These are phyloP conservation scores for Morpho helenor DNA, from an alignment of 2,888 invertebrate species.

Conservation along the genomic window DNA sequence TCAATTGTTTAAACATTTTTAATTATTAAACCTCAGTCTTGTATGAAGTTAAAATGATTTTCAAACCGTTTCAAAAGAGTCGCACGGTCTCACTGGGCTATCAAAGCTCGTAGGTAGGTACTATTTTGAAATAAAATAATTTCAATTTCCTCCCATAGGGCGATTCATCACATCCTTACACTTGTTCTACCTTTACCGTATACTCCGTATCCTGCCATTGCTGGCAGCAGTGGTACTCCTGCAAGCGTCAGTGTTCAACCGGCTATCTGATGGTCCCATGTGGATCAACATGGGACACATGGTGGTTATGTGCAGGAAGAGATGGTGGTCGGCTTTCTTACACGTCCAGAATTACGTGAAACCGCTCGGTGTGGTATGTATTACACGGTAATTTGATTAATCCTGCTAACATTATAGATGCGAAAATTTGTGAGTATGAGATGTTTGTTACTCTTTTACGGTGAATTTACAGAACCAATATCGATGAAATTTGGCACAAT, in stretches of 20 bases:
- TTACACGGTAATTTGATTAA: neutral
- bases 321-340: conserved; percentile 41
- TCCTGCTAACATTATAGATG: too few relatives aligned
- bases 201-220: conserved; percentile 53
- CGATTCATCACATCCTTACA: conserved; percentile 48
- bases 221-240: conserved; percentile 45
- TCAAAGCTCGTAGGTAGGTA: too few relatives aligned
- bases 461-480: too few relatives aligned
- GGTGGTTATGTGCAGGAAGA: conserved; percentile 32
- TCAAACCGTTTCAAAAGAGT: too few relatives aligned
- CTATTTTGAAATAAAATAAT: too few relatives aligned
- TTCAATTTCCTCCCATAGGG: conserved; percentile 34
- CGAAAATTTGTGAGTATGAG: too few relatives aligned
- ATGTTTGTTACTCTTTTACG: too few relatives aligned
- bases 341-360: conserved; percentile 37
- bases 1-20: too few relatives aligned
- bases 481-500: too few relatives aligned
- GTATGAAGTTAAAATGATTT: too few relatives aligned
- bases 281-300: conserved; percentile 36
- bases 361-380: conserved; percentile 21
- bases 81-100: too few relatives aligned
- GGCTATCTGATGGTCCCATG: conserved; percentile 49
- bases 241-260: conserved; percentile 46
- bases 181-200: conserved; percentile 53
- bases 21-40: too few relatives aligned